Evolutionary conservation across 2,888 invertebrate genomes (phyloP), one percentile per base, ranked within the genome.

Genomic region (Molorchus minor): DNA sequence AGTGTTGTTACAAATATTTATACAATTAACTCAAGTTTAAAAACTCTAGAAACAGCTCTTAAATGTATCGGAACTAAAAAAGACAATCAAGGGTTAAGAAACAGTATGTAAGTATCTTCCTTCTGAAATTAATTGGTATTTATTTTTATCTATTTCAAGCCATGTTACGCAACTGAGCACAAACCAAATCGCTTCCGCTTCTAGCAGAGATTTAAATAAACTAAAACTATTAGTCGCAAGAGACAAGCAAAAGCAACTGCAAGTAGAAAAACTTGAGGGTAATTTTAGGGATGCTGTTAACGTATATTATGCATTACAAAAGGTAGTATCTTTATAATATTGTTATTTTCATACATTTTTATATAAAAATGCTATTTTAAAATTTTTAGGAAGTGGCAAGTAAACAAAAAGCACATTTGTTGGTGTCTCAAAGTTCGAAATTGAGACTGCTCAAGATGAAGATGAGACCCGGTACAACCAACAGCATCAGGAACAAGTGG

Each of bases 1-100:
- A 88, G 88, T 72, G 90, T 94, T 58, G 92, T 89, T 0, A 89
- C 91, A 54, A 93, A 92, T 79, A 88, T 94, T 52, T 90, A 88
- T 74, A 86, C 88, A 0, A 89, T 94, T 47, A 91, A 91, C 74
- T 86, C 87, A 40, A 90, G 89, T 63, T 86, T 90, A 77, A 86
- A 87, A 70, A 84, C 85, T 2, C 79, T 94, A 68, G 92, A 93
- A 75, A 88, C 87, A 75, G 88, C 88, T 70, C 81, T 88, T 70
- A 92, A 90, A 77, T 85, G 86, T 64, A 86, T 94, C 65, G 93
- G 92, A 21, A 91, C 92, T 1, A 82, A 85, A 12, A 87, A 87
- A 77, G 93, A 94, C 77, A 90, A 85, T 77, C 86, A 89, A 67
- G 83, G 83, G 54, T 79, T 88, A 40, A 82, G 89, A 62, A 87